phyloP scores from a whole-genome alignment of 2,888 invertebrate species.

The Atherix ibis region DNA sequence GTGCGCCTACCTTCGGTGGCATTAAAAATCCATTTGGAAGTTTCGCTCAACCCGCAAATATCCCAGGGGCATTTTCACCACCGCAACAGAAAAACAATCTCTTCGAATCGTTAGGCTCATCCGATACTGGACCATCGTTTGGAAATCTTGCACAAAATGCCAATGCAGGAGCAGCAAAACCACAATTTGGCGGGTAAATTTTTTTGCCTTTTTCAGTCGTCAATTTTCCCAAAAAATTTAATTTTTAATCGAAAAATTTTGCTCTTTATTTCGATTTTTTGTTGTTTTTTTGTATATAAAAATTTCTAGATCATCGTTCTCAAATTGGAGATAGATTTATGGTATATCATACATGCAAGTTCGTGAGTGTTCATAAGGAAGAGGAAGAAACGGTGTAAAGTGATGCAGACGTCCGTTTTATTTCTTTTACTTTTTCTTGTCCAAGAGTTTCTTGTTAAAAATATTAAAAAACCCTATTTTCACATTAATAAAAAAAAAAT shows the following conservation, averaged over 20 bases:
- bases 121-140: slow-evolving; percentile 26
- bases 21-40: slow-evolving; percentile 23
- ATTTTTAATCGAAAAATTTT: slow-evolving; percentile 2
- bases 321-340: too few species aligned
- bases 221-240: too few species aligned
- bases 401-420: too few species aligned
- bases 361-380: too few species aligned
- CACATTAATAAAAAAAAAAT: too few species aligned
- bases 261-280: neutral
- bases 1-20: slow-evolving; percentile 25
- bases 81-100: slow-evolving; percentile 7
- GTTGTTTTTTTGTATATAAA: too few species aligned
- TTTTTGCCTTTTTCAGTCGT: slow-evolving; percentile 1
- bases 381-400: too few species aligned
- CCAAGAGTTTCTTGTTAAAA: too few species aligned
- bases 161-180: slow-evolving; percentile 21
- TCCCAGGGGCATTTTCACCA: slow-evolving; percentile 13
- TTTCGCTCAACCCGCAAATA: slow-evolving; percentile 17
- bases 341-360: too few species aligned
- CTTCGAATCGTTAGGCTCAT: slow-evolving; percentile 15
- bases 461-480: too few species aligned
- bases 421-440: too few species aligned
- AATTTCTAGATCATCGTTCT: too few species aligned
- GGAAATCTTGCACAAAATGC: slow-evolving; percentile 29
- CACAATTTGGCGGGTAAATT: slow-evolving; percentile 26